Conservation (phyloP, 2,797 vertebrate genomes). For the Alosa sapidissima region DNA sequence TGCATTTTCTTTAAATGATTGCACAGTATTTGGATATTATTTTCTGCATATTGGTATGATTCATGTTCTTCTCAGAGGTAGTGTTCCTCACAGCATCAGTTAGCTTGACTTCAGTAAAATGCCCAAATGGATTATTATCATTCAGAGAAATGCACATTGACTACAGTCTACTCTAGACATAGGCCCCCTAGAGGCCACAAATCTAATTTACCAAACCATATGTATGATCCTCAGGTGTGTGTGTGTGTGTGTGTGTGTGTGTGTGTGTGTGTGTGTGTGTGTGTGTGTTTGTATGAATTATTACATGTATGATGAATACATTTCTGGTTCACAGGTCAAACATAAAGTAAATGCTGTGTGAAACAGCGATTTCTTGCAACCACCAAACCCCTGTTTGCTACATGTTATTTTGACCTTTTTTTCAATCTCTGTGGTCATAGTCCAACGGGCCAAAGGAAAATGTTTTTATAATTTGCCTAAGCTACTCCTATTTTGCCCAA, state of each 20-base stretch:
- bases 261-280: background rate
- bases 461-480: background rate
- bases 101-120: background rate
- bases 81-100: background rate
- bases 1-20: background rate
- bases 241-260: background rate
- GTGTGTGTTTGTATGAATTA: background rate
- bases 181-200: slow-evolving; percentile 53
- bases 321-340: background rate
- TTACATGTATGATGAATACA: background rate
- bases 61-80: background rate
- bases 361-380: background rate
- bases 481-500: background rate
- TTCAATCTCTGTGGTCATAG: background rate
- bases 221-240: background rate
- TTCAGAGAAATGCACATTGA: background rate
- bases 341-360: background rate
- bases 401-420: background rate
- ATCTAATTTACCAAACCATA: slow-evolving; percentile 54
- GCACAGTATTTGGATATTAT: background rate
- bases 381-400: background rate
- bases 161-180: slow-evolving; percentile 42
- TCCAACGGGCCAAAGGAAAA: background rate
- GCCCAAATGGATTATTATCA: background rate
- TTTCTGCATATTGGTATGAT: background rate